Conservation (phyloP, 2,113 vertebrate species). For the Sminthopsis crassicaudata region DNA sequence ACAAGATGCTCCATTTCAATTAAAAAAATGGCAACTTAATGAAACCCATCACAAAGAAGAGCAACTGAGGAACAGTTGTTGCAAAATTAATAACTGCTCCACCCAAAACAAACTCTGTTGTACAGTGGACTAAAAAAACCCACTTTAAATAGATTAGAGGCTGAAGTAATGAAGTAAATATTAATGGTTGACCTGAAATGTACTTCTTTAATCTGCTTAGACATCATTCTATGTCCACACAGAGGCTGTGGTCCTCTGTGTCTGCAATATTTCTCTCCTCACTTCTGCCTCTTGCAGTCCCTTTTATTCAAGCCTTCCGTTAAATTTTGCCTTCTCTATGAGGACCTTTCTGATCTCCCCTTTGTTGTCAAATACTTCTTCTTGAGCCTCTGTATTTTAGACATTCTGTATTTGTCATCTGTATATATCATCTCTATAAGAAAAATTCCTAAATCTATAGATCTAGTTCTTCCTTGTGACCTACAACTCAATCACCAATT, state of each 20-base stretch:
- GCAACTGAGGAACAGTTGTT: slow-evolving; percentile 80
- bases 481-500: background rate
- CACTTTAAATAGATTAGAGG: slow-evolving; percentile 63
- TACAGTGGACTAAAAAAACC: slow-evolving; percentile 57
- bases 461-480: background rate
- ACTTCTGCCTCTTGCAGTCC: background rate
- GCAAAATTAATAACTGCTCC: slow-evolving; percentile 76
- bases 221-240: background rate
- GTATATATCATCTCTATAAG: background rate
- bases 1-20: slow-evolving; percentile 81
- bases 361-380: background rate
- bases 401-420: background rate
- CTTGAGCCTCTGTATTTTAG: background rate
- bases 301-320: background rate
- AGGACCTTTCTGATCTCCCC: background rate
- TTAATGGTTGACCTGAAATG: slow-evolving; percentile 49
- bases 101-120: slow-evolving; percentile 65
- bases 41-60: slow-evolving; percentile 82
- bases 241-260: background rate
- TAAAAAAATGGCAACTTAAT: slow-evolving; percentile 78
- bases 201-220: background rate
- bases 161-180: slow-evolving; percentile 75
- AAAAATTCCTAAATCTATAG: background rate
- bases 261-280: background rate
- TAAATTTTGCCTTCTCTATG: background rate